Evolutionary conservation across 1,140 invertebrate genomes (phyloP).

Genomic region (Bathynomus jamesi): DNA sequence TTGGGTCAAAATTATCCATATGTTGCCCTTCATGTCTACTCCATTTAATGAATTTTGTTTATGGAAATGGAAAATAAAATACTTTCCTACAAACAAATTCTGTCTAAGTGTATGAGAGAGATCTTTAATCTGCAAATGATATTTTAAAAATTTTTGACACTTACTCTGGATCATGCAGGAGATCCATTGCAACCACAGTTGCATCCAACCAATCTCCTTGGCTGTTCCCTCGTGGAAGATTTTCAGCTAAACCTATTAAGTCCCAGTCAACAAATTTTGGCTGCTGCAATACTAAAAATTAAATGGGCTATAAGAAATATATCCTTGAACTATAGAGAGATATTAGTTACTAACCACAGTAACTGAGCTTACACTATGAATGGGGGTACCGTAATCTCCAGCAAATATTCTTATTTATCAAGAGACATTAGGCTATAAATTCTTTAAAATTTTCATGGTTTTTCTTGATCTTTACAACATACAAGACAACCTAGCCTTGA

Average conservation of each 20-base stretch:
- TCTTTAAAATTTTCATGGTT: neutral
- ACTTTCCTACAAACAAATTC: no score
- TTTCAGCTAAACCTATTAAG: conserved; percentile 44
- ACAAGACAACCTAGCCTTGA: no score
- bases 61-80: no score
- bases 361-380: neutral
- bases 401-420: no score
- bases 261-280: conserved; percentile 44
- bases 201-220: conserved; percentile 49
- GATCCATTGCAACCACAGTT: conserved; percentile 47
- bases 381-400: neutral
- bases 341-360: neutral
- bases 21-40: no score
- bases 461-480: no score
- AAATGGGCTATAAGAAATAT: neutral
- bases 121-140: no score
- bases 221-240: conserved; percentile 41
- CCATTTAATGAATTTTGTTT: no score
- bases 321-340: neutral
- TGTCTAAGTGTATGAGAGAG: no score
- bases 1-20: no score
- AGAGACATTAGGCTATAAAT: neutral
- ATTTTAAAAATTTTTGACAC: no score
- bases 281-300: conserved; percentile 18
- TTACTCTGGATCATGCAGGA: conserved; percentile 44